These are phyloP conservation scores for Siniperca obscura DNA, from an alignment of 2,797 vertebrate genomes.

Conservation along the genomic window DNA sequence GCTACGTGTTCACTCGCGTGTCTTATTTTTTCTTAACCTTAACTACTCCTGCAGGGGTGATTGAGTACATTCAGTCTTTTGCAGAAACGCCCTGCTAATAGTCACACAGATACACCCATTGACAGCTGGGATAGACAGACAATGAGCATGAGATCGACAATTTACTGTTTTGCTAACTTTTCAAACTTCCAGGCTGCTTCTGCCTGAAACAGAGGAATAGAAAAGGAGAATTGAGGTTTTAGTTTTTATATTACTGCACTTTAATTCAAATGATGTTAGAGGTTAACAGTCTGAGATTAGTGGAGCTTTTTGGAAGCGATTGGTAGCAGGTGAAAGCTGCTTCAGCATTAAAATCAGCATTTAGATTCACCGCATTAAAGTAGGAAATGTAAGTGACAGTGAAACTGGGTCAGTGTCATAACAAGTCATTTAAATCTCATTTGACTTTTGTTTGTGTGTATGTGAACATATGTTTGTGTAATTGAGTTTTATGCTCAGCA, in stretches of 20 bases:
- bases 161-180: conserved; percentile 30
- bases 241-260: conserved; percentile 30
- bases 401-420: conserved; percentile 57
- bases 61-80: conserved; percentile 27
- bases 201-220: background rate
- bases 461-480: conserved; percentile 46
- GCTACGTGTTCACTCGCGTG: background rate
- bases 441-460: conserved; percentile 34
- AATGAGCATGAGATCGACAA: conserved; percentile 16
- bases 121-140: conserved; percentile 41
- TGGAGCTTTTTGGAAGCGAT: conserved; percentile 37
- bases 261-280: conserved; percentile 36
- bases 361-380: conserved; percentile 43
- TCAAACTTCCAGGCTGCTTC: background rate
- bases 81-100: conserved; percentile 18
- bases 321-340: conserved; percentile 45
- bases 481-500: conserved; percentile 39
- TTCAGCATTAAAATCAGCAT: conserved; percentile 31
- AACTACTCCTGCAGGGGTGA: conserved; percentile 25
- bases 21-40: conserved; percentile 13
- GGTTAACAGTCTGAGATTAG: conserved; percentile 52
- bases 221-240: conserved; percentile 7
- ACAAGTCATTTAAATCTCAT: conserved; percentile 41
- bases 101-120: conserved; percentile 47
- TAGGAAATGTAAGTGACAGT: conserved; percentile 38